Conservation (phyloP, 2,797 vertebrate genomes). For the Salmo trutta region DNA sequence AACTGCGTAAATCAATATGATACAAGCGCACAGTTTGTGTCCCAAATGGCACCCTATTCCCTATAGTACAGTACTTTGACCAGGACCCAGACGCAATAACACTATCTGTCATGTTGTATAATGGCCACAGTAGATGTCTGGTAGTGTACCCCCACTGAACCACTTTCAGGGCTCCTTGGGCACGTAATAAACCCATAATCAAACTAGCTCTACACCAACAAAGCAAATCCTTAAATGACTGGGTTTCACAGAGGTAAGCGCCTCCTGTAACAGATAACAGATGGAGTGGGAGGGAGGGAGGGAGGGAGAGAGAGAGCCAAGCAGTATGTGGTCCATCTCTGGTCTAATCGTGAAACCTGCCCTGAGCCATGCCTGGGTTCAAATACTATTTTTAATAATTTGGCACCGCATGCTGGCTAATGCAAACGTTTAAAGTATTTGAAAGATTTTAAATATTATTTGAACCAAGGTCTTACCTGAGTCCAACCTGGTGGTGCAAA, state of each 20-base stretch:
- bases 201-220: constrained; percentile 50
- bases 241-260: constrained; percentile 60
- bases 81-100: too few species aligned
- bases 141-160: too few species aligned
- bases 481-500: constrained; percentile 8
- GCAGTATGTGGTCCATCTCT: constrained; percentile 51
- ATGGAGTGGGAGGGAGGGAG: constrained; percentile 45
- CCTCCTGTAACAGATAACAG: constrained; percentile 68
- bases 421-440: not conserved
- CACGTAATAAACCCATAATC: constrained; percentile 34
- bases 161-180: constrained; percentile 37
- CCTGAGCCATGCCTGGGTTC: not conserved
- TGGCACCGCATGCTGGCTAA: not conserved
- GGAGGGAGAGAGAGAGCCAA: constrained; percentile 15
- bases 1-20: too few species aligned
- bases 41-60: too few species aligned
- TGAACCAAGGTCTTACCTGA: not conserved
- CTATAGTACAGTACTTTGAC: too few species aligned
- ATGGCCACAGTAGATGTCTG: too few species aligned
- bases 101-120: too few species aligned
- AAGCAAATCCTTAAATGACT: constrained; percentile 66
- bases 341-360: not conserved
- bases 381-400: not conserved
- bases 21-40: too few species aligned
- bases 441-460: too few species aligned